Conservation (phyloP, 2,113 vertebrate genomes). For the Diglossa brunneiventris region DNA sequence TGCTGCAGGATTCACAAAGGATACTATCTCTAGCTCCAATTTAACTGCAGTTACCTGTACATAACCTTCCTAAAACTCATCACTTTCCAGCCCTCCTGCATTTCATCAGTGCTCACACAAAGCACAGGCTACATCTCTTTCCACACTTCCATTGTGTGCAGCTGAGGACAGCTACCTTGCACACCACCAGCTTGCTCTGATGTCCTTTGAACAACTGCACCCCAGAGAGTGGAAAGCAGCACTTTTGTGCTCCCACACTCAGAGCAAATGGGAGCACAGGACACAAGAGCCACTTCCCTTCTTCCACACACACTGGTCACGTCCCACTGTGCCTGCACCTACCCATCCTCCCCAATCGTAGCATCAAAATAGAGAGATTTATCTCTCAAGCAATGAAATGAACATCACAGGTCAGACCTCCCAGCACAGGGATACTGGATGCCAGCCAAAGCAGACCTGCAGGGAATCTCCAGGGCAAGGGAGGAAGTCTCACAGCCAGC, state of each 20-base stretch:
- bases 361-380: neutral
- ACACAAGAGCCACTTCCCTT: neutral
- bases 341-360: fast-evolving
- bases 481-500: neutral
- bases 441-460: neutral
- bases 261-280: neutral
- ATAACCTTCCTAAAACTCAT: neutral
- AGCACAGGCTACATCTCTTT: neutral
- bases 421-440: neutral
- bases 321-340: neutral
- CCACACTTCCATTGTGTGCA: neutral
- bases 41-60: neutral
- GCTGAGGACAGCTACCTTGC: neutral
- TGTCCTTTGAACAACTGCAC: neutral
- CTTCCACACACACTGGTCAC: neutral
- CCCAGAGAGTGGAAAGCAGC: neutral
- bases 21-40: neutral
- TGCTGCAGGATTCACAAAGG: neutral
- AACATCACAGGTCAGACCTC: neutral
- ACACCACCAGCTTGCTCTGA: neutral
- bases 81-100: neutral
- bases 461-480: neutral
- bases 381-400: fast-evolving
- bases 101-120: neutral
- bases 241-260: neutral